Evolutionary conservation across 2,113 vertebrate species (phyloP).

Genomic region (Trochalopteron elliotii): DNA sequence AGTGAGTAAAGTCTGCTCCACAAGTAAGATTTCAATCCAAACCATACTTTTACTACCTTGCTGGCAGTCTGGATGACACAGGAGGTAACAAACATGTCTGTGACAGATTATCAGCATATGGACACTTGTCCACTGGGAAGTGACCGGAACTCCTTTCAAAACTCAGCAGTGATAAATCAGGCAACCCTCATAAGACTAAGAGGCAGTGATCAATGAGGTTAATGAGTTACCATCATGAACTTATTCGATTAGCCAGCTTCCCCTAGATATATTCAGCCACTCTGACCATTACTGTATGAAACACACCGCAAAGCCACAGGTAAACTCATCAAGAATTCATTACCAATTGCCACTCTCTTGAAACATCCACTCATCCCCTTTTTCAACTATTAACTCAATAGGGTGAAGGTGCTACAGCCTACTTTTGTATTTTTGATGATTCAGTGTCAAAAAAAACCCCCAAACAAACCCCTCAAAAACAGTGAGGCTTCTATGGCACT

Average conservation of each 20-base stretch:
- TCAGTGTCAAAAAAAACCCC: not conserved
- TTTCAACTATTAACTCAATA: not conserved
- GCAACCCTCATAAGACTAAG: not conserved
- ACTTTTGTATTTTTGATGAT: not conserved
- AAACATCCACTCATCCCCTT: not conserved
- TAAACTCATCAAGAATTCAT: not conserved
- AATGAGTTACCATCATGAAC: conserved; percentile 18
- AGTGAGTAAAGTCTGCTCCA: not conserved
- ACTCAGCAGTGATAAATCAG: not conserved
- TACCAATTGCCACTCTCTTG: not conserved
- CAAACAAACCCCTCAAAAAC: not conserved
- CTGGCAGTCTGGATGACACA: not conserved
- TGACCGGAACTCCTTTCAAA: not conserved
- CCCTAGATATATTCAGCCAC: not conserved
- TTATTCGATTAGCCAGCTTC: conserved; percentile 19
- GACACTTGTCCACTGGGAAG: not conserved
- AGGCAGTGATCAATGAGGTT: not conserved
- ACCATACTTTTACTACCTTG: not conserved
- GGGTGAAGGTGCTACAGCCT: not conserved
- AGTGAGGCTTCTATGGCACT: not conserved
- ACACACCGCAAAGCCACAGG: not conserved
- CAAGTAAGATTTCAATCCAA: not conserved
- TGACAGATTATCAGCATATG: not conserved
- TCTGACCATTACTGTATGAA: not conserved
- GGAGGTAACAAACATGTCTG: not conserved